These are phyloP conservation scores for Pseudomyrmex cubaensis DNA, from an alignment of 1,140 invertebrate species.

Conservation along the genomic window DNA sequence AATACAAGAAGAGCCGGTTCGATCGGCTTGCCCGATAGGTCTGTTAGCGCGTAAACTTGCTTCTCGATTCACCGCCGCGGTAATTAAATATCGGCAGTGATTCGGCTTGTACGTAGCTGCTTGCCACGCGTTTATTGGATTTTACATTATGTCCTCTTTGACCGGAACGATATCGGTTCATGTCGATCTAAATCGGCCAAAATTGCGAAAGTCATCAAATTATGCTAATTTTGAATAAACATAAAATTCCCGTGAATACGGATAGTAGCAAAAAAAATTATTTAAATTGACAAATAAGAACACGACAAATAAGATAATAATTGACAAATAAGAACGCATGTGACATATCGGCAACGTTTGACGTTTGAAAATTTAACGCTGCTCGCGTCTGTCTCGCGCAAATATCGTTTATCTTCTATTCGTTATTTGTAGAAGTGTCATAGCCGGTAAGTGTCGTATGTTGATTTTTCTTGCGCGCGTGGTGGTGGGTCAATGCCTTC, in stretches of 20 bases:
- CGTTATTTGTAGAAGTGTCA: not conserved
- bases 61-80: conserved; percentile 39
- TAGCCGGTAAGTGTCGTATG: not conserved
- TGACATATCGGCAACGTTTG: not conserved
- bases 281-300: not conserved
- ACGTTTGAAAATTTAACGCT: not conserved
- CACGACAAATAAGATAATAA: too few species aligned
- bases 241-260: not conserved
- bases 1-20: conserved; percentile 32
- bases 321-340: not conserved
- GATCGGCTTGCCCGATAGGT: conserved; percentile 31
- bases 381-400: not conserved
- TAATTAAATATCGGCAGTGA: conserved; percentile 41
- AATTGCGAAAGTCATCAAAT: not conserved
- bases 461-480: conserved; percentile 49
- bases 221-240: not conserved
- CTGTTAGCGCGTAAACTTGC: conserved; percentile 56
- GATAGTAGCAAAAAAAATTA: not conserved
- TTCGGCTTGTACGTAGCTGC: not conserved
- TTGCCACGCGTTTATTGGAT: conserved; percentile 23
- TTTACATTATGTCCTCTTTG: not conserved
- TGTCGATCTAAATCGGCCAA: not conserved
- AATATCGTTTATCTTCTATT: conserved; percentile 5
- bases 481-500: conserved; percentile 71
- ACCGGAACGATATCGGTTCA: not conserved